phyloP scores from a whole-genome alignment of 2,113 vertebrate genomes.

The Zootoca vivipara region DNA sequence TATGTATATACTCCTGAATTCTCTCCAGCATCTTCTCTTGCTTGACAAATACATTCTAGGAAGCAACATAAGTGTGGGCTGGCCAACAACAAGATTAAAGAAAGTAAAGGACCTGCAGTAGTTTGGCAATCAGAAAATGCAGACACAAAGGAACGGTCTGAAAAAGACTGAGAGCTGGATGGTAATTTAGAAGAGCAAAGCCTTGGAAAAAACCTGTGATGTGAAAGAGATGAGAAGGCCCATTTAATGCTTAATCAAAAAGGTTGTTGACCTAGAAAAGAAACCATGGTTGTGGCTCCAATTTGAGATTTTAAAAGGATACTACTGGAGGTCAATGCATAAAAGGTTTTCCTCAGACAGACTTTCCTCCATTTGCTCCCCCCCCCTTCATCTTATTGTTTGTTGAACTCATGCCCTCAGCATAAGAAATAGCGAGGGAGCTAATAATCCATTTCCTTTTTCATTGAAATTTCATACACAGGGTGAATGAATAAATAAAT shows the following conservation, averaged over 20 bases:
- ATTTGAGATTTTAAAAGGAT: constrained; percentile 43
- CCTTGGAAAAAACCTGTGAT: constrained; percentile 25
- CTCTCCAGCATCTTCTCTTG: neutral
- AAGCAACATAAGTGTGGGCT: constrained; percentile 41
- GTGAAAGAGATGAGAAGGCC: constrained; percentile 48
- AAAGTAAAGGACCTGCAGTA: constrained; percentile 46
- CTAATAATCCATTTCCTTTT: neutral
- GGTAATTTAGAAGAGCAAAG: constrained; percentile 57
- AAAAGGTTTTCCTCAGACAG: constrained; percentile 15
- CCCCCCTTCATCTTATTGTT: neutral
- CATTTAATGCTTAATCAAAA: constrained; percentile 55
- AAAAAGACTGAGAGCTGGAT: constrained; percentile 38
- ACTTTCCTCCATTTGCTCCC: neutral
- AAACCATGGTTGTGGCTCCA: constrained; percentile 33
- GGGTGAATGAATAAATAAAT: neutral
- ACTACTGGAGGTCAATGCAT: constrained; percentile 28
- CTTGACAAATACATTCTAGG: constrained; percentile 8
- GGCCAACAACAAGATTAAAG: constrained; percentile 57
- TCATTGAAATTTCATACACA: neutral
- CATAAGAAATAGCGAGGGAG: neutral
- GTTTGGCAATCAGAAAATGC: constrained; percentile 51
- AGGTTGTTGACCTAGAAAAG: constrained; percentile 38
- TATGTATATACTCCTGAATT: neutral
- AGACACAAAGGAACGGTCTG: constrained; percentile 51
- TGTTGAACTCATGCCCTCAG: neutral